phyloP scores from a whole-genome alignment of 2,888 invertebrate genomes.

The Caenorhabditis sulstoni region DNA sequence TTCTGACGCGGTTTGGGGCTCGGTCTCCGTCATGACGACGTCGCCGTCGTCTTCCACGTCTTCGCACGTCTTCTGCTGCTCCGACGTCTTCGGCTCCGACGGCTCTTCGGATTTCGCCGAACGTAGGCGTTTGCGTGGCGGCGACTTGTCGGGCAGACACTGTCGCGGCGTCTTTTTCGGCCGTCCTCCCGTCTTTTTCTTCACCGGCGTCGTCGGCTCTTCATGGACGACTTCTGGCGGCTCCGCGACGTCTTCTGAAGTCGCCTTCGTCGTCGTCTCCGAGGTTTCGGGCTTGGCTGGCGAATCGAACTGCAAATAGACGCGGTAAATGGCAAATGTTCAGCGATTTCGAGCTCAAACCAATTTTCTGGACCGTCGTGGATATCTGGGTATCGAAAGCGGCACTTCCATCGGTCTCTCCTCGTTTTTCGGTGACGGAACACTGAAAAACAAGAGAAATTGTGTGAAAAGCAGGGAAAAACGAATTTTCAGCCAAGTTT shows the following conservation, averaged over 20 bases:
- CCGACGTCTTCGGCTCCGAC: too few relatives aligned
- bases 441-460: neutral
- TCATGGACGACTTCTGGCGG: neutral
- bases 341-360: too few relatives aligned
- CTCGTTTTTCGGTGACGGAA: neutral
- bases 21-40: neutral
- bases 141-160: neutral
- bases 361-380: too few relatives aligned
- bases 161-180: neutral
- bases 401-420: neutral
- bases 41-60: neutral
- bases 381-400: neutral
- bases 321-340: too few relatives aligned
- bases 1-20: neutral
- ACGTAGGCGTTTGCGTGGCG: neutral
- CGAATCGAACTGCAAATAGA: too few relatives aligned
- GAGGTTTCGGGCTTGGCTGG: too few relatives aligned
- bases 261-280: constrained; percentile 1
- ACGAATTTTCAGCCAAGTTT: too few relatives aligned
- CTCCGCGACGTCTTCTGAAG: neutral
- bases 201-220: neutral
- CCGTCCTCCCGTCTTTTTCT: neutral
- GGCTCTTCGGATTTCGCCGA: neutral
- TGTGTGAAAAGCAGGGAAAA: neutral
- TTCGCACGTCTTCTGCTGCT: too few relatives aligned